Evolutionary conservation across 2,888 invertebrate species (phyloP).

Genomic region (Phymatocera aterrima): DNA sequence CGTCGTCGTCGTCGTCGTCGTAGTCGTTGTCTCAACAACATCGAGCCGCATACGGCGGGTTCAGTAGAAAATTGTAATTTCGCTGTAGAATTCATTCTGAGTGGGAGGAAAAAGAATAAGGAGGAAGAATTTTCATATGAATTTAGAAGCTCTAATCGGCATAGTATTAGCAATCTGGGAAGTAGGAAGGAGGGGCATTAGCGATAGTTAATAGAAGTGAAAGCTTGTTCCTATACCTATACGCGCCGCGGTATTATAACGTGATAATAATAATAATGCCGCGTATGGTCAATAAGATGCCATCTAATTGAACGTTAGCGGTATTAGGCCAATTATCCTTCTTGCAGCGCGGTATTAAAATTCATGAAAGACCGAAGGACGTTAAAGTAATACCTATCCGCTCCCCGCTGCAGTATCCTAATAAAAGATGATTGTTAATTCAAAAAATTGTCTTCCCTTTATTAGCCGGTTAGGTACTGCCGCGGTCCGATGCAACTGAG

Average conservation of each 20-base stretch:
- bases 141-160: constrained; percentile 1
- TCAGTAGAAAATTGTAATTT: not conserved
- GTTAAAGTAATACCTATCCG: constrained; percentile 43
- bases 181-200: constrained; percentile 52
- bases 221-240: constrained; percentile 57
- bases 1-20: not conserved
- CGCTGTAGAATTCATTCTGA: no score
- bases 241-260: constrained; percentile 17
- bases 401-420: constrained; percentile 2
- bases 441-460: constrained; percentile 27
- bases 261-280: constrained; percentile 48
- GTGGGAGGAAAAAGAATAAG: not conserved
- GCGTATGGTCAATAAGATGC: constrained; percentile 73
- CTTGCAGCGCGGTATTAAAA: constrained; percentile 59
- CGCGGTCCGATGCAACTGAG: not conserved
- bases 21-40: not conserved
- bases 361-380: constrained; percentile 54
- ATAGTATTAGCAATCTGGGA: constrained; percentile 23
- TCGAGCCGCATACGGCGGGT: not conserved
- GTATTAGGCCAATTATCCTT: constrained; percentile 70
- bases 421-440: constrained; percentile 33
- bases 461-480: not conserved
- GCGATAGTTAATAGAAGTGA: constrained; percentile 68
- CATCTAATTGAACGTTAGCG: constrained; percentile 71
- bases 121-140: not conserved